phyloP scores from a whole-genome alignment of 2,888 invertebrate species.

The Nomada fucata region DNA sequence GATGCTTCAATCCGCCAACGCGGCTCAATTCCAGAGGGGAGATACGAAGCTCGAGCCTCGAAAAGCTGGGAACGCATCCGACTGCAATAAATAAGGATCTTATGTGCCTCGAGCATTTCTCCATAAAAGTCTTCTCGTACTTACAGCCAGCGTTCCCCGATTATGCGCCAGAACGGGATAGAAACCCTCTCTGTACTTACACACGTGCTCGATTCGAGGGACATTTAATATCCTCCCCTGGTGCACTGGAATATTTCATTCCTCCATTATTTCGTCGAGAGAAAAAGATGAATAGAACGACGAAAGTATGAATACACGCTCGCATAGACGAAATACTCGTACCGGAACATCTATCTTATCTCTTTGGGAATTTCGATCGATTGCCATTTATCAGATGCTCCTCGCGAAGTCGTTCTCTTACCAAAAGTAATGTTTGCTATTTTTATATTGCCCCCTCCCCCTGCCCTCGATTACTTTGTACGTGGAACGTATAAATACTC shows the following conservation, averaged over 20 bases:
- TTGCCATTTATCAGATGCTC: not conserved
- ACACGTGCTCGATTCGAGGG: conserved; percentile 18
- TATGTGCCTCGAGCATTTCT: conserved; percentile 29
- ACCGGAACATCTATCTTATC: not conserved
- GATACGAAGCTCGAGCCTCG: not conserved
- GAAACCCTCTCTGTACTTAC: conserved; percentile 29
- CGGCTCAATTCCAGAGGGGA: not conserved
- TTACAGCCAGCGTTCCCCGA: conserved; percentile 34
- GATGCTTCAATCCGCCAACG: not conserved
- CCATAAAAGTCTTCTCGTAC: conserved; percentile 13
- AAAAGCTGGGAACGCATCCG: conserved; percentile 20
- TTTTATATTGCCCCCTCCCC: not conserved
- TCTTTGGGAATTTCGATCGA: conserved; percentile 8
- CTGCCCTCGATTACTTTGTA: not conserved
- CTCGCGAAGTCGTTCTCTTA: not conserved
- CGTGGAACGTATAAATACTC: not conserved
- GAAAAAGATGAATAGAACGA: not conserved
- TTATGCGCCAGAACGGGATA: conserved; percentile 31
- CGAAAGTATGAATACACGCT: not conserved
- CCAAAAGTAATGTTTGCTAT: not conserved
- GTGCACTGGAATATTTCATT: conserved; percentile 40
- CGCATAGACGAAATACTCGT: not conserved
- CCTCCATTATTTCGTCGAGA: conserved; percentile 11
- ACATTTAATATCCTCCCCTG: conserved; percentile 53
- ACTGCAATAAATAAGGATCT: conserved; percentile 45